Percentiles rank a stretch among this genome's conserved stretches.
Evolutionary conservation across 2,113 vertebrate species (phyloP).

Genomic region (Barbus barbus): DNA sequence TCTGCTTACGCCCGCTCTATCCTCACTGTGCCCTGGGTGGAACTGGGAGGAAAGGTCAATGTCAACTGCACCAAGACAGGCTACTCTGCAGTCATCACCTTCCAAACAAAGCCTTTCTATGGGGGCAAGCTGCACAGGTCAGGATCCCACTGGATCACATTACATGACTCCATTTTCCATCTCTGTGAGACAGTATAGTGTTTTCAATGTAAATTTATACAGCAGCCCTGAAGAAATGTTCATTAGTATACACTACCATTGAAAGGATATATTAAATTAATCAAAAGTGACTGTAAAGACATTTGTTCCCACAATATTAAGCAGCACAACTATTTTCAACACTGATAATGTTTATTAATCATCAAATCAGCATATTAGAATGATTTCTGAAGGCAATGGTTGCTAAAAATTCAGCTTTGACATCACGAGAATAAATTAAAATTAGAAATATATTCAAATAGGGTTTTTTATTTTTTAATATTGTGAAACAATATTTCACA

Average conservation of each 20-base stretch:
- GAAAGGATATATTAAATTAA: background rate
- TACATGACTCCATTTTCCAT: constrained; percentile 24
- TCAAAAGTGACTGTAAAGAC: background rate
- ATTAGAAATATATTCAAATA: too few species aligned
- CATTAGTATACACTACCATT: background rate
- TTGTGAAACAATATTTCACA: too few species aligned
- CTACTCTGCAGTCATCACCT: constrained; percentile 94
- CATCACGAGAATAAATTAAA: too few species aligned
- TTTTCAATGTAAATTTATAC: constrained; percentile 17
- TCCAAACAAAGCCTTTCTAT: constrained; percentile 98
- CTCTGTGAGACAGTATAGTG: constrained; percentile 21
- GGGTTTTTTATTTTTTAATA: too few species aligned
- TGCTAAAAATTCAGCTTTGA: too few species aligned
- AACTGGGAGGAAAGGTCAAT: constrained; percentile 94
- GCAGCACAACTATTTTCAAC: too few species aligned
- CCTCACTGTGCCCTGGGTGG: constrained; percentile 98
- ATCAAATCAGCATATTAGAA: too few species aligned
- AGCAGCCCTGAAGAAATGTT: background rate
- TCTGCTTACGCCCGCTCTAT: constrained; percentile 96
- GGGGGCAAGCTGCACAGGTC: constrained; percentile 96
- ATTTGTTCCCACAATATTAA: too few species aligned
- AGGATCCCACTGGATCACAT: constrained; percentile 47
- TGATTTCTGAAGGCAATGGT: too few species aligned
- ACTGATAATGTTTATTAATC: too few species aligned
- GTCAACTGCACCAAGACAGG: constrained; percentile 91